Base-by-base conservation (phyloP, 2,113 vertebrate genomes). In the Sinocyclocheilus grahami region DNA sequence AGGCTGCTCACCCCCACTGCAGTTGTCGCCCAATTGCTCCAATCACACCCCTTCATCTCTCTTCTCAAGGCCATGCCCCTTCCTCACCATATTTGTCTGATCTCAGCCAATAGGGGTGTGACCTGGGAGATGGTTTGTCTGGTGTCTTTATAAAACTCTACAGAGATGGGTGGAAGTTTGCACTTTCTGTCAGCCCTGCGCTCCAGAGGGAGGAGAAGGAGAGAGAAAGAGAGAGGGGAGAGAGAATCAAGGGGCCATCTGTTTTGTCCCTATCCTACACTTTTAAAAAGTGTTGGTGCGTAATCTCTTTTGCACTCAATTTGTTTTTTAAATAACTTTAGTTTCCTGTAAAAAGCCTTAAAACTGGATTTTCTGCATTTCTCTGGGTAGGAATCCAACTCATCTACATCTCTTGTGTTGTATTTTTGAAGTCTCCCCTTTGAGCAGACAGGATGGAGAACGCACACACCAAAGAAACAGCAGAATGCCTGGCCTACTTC, bases 401-500 rank as follows among this genome's bases (percentile, higher is more conserved):
- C 78, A 67, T 86, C 71, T 88, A n/a, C 39, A 83, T 84, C 74
- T 69, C 72, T 85, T 89, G 60, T 86, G 67, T 86, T 78, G 67
- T 82, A 89, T 86, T 79, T 83, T 88, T 85, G 37, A 95, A 94
- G 94, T 90, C 92, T 92, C 94, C 94, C 92, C 90, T 86, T 84
- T 88, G 89, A 91, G 90, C 88, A 89, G 91, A 87, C 76, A 95
- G 88, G 91, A 98, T 98, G 97, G 97, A 98, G 93, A 95, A 96
- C 72, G 94, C 96, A 82, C 96, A 98, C 91, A 91, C 7, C 62
- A 97, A 96, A 92, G 94, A 92, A 87, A 86, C 93, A 0, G 90
- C 88, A 51, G 96, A 97, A 18, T 96, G 96, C 88, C 91, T 98
- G 93, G 91, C 95, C 90, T 91, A 96, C 93, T 97, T 97, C 90